Percentiles rank a stretch among this genome's conserved stretches.
Evolutionary conservation across 2,888 invertebrate genomes (phyloP).

Genomic region (Athetis lepigone): DNA sequence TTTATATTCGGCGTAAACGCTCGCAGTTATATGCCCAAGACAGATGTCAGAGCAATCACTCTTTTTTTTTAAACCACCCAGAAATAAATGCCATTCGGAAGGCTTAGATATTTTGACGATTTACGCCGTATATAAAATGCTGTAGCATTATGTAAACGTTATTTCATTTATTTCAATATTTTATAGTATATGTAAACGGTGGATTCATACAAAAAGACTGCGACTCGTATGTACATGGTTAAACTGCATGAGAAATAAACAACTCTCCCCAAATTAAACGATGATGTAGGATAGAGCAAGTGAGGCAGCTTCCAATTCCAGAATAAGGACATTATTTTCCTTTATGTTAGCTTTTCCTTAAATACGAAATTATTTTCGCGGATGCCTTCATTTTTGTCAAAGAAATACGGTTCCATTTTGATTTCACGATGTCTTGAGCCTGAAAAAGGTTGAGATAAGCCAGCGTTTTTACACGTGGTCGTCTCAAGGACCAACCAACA

Average conservation of each 20-base stretch:
- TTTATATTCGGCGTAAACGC: no score
- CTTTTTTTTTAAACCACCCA: no score
- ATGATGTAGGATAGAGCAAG: conserved; percentile 8
- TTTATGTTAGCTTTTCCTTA: conserved; percentile 22
- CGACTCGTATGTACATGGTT: conserved; percentile 16
- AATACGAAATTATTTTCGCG: conserved; percentile 23
- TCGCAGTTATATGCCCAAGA: no score
- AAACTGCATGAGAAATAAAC: conserved; percentile 3
- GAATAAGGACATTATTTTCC: conserved; percentile 1
- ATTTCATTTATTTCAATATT: no score
- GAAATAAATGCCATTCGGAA: no score
- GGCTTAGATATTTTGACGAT: no score
- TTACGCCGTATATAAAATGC: no score
- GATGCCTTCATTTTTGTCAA: conserved; percentile 19
- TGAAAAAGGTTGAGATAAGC: conserved; percentile 35
- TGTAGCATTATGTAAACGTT: no score
- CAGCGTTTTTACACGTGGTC: conserved; percentile 38
- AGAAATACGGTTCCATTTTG: conserved; percentile 31
- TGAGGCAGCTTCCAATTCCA: conserved; percentile 15
- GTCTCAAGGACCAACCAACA: conserved; percentile 29
- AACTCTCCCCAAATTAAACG: background rate
- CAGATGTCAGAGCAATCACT: no score
- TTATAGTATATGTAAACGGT: no score
- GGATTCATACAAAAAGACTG: no score
- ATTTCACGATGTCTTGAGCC: conserved; percentile 25